Evolutionary conservation across 2,888 invertebrate species (phyloP), one percentile per base, ranked within the genome.

Genomic region (Criorhina ranunculi): DNA sequence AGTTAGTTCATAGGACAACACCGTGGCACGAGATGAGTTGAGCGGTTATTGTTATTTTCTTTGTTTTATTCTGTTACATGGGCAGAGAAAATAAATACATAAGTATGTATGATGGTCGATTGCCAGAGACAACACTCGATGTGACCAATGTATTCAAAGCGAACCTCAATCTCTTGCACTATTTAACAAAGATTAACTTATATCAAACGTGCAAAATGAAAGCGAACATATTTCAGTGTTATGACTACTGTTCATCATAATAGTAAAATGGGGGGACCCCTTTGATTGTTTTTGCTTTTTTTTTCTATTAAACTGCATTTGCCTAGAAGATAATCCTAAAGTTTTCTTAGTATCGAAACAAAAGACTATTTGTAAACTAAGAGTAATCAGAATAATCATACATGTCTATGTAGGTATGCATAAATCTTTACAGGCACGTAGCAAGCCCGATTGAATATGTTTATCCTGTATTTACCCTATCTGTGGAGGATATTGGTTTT

Each of bases 41-140:
- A 59, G 40, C 40, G 24, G 40, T 42, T 29, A 44, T 62, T 31
- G 15, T 15, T 37, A 44, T 60, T 62, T 46, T 42, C 44, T 62
- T 62, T 44, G 62, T 46, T 62, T 62, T 62, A 44, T 60, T 42
- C 24, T 59, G 42, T 59, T 60, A 24, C 40, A 59, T 40, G 40
- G 5, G 12, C 29, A 42, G 40, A 24, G 5, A 59, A 29, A 59
- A 40, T 24, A n/a, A 7, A 15, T 1, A 11, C 9, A 46, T 24
- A 59, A 40, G 40, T 24, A 24, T 4, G 24, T 12, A 3, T 4
- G 12, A 37, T 37, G 29, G 4, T 59, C 42, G 29, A 59, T 15
- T 59, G 29, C 24, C 11, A 9, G n/a, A 29, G 24, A 5, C 15
- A n/a, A 33, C 35, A 17, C 33, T 15, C 19, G 40, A 59, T 59